Percentiles rank a stretch among this genome's conserved stretches.
These are phyloP conservation scores for Acleris laterana DNA, from an alignment of 2,888 invertebrate species.

Conservation along the genomic window DNA sequence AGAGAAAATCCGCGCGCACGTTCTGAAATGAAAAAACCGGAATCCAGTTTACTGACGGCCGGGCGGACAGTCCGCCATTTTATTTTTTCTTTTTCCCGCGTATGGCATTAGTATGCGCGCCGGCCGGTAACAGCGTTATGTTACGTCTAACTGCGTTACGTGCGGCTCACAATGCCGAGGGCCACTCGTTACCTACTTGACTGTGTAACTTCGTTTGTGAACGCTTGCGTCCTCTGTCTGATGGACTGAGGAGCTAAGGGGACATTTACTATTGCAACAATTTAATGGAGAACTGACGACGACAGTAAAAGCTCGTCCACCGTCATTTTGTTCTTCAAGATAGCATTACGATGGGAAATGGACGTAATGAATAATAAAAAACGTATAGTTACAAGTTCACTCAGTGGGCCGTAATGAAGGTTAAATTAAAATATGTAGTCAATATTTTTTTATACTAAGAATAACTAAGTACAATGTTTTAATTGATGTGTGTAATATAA, in stretches of 20 bases:
- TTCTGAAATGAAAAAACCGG: slow-evolving; percentile 47
- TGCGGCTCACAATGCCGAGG: slow-evolving; percentile 65
- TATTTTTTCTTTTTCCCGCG: slow-evolving; percentile 55
- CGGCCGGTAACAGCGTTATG: slow-evolving; percentile 73
- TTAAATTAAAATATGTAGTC: too few species aligned
- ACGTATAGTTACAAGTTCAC: too few species aligned
- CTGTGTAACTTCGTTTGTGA: slow-evolving; percentile 82
- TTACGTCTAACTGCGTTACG: slow-evolving; percentile 55
- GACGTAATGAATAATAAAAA: too few species aligned
- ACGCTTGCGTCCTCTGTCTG: slow-evolving; percentile 54
- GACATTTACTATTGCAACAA: slow-evolving; percentile 37
- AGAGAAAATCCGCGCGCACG: slow-evolving; percentile 29
- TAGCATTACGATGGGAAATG: too few species aligned
- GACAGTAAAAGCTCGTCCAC: too few species aligned
- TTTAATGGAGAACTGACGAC: too few species aligned
- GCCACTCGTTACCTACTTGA: slow-evolving; percentile 83
- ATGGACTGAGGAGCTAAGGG: slow-evolving; percentile 46
- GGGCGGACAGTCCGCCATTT: slow-evolving; percentile 50
- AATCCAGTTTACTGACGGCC: slow-evolving; percentile 61
- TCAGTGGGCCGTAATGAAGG: too few species aligned
- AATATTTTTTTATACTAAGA: too few species aligned
- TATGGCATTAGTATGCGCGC: slow-evolving; percentile 71
- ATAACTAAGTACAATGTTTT: too few species aligned
- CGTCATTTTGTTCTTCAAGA: too few species aligned
- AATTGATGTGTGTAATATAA: too few species aligned